Conservation (phyloP, 2,888 invertebrate species). For the Rosalia funebris region DNA sequence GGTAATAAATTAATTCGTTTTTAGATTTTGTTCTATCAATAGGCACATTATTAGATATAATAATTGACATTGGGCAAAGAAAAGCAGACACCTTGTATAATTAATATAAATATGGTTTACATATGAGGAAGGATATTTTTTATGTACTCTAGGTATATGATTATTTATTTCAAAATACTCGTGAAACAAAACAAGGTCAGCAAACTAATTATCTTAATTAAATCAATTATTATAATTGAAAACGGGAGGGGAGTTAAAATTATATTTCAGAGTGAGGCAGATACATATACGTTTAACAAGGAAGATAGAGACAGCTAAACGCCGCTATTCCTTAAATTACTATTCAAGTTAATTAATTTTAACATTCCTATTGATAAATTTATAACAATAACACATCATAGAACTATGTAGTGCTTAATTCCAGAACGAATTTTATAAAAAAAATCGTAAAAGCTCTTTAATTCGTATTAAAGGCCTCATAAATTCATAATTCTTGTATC, state of each 20-base stretch:
- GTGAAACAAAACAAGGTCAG: conserved; percentile 24
- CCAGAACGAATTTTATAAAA: neutral
- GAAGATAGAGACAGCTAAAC: conserved; percentile 16
- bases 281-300: neutral
- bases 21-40: no score
- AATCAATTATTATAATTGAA: conserved; percentile 29
- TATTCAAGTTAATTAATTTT: conserved; percentile 26
- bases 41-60: no score
- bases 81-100: no score
- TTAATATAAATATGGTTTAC: no score
- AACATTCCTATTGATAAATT: conserved; percentile 13
- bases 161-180: no score
- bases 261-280: conserved; percentile 10
- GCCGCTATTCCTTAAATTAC: conserved; percentile 19
- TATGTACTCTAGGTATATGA: no score
- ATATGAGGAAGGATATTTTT: no score
- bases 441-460: neutral
- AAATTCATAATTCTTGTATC: conserved; percentile 17
- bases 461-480: neutral
- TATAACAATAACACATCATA: neutral
- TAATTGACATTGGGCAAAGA: no score
- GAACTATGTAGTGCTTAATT: neutral
- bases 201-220: conserved; percentile 25
- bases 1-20: no score
- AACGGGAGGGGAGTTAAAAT: conserved; percentile 23